A percentile compares a stretch with the other conserved stretches of the same genome.
Evolutionary conservation across 2,888 invertebrate species (phyloP).

Genomic region (Diaphora mendica): DNA sequence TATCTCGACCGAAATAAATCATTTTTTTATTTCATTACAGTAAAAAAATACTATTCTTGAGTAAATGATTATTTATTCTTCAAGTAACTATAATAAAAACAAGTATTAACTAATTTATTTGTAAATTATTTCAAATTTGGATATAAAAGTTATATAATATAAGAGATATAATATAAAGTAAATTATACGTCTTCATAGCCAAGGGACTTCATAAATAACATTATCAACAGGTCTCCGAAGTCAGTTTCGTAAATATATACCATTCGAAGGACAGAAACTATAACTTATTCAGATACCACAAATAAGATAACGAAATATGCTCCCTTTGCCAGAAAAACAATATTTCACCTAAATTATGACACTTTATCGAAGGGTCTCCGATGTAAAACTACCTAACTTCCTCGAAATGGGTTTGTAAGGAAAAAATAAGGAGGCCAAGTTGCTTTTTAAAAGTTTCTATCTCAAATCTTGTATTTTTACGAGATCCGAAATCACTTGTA

Average conservation of each 20-base stretch:
- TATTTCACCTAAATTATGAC: constrained; percentile 81
- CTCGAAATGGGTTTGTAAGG: constrained; percentile 70
- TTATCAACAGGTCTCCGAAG: constrained; percentile 67
- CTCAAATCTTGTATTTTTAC: constrained; percentile 72
- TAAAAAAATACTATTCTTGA: neutral
- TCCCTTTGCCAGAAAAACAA: constrained; percentile 69
- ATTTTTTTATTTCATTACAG: neutral
- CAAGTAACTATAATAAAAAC: neutral
- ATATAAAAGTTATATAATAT: neutral
- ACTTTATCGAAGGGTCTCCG: constrained; percentile 79
- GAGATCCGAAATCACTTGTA: constrained; percentile 74
- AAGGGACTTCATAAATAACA: constrained; percentile 50
- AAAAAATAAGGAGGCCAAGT: constrained; percentile 71
- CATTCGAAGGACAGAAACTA: constrained; percentile 56
- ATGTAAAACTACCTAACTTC: constrained; percentile 80
- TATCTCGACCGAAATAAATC: neutral
- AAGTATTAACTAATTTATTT: neutral
- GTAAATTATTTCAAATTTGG: neutral
- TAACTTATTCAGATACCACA: constrained; percentile 67
- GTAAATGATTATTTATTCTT: neutral
- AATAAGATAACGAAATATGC: constrained; percentile 73
- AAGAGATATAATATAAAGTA: constrained; percentile 13
- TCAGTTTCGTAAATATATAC: constrained; percentile 50
- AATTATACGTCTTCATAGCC: constrained; percentile 28
- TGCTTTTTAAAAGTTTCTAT: constrained; percentile 75